phyloP scores from a whole-genome alignment of 1,140 invertebrate genomes.

The Cephus cinctus region DNA sequence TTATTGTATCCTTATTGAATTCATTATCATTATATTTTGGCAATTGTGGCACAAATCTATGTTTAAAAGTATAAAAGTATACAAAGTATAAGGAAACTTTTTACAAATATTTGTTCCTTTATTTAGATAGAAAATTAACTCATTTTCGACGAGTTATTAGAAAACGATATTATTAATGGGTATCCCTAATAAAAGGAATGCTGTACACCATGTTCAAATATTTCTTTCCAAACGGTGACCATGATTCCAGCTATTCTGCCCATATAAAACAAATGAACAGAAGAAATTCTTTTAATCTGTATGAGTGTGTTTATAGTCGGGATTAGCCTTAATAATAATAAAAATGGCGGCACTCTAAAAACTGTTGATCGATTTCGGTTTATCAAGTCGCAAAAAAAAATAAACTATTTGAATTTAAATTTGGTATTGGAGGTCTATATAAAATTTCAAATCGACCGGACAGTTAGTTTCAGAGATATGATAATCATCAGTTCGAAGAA shows the following conservation, averaged over 20 bases:
- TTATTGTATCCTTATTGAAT: no score
- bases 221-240: slow-evolving; percentile 11
- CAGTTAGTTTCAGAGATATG: slow-evolving; percentile 13
- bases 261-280: slow-evolving; percentile 9
- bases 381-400: slow-evolving; percentile 2
- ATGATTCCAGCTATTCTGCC: slow-evolving; percentile 3
- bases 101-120: no score
- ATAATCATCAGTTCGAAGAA: slow-evolving; percentile 9
- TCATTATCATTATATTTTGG: no score
- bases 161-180: no score
- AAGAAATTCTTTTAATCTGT: slow-evolving; percentile 11
- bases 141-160: no score
- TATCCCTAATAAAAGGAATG: no score
- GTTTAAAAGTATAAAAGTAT: no score
- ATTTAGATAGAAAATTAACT: no score
- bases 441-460: slow-evolving; percentile 15
- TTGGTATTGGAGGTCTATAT: slow-evolving; percentile 3
- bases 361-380: slow-evolving; percentile 1
- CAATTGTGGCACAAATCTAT: no score
- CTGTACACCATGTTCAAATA: no score
- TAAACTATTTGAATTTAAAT: slow-evolving; percentile 8
- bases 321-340: slow-evolving; percentile 8
- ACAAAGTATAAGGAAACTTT: no score
- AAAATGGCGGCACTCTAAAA: slow-evolving; percentile 11
- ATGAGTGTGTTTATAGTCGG: slow-evolving; percentile 10